A percentile compares a stretch with the other conserved stretches of the same genome.
Evolutionary conservation across 2,797 vertebrate genomes (phyloP).

Genomic region (Gephyroberyx darwinii): DNA sequence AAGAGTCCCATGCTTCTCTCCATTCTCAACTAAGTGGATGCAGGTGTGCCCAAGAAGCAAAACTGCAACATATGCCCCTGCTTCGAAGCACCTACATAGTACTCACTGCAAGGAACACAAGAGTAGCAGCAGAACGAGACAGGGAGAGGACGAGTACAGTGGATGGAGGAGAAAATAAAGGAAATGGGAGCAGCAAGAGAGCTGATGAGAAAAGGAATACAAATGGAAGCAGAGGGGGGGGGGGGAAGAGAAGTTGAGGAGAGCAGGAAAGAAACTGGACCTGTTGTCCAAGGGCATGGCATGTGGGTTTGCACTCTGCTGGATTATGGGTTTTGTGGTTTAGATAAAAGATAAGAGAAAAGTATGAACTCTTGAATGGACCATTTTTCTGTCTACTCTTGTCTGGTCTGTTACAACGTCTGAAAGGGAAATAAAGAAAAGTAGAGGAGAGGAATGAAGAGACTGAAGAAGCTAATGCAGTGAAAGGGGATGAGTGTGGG

Average conservation of each 20-base stretch:
- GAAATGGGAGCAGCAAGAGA: not conserved
- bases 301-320: not conserved
- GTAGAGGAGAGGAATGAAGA: not conserved
- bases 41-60: conserved; percentile 26
- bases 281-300: not conserved
- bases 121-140: conserved; percentile 10
- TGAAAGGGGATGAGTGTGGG: not conserved
- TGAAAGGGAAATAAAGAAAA: not conserved
- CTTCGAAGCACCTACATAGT: not conserved
- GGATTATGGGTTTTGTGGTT: too few species aligned
- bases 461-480: not conserved
- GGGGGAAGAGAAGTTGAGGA: too few species aligned
- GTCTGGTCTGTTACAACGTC: not conserved
- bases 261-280: not conserved
- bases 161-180: not conserved
- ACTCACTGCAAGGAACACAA: conserved; percentile 4
- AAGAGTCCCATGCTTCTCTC: conserved; percentile 25
- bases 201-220: not conserved
- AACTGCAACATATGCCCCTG: not conserved
- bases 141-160: not conserved
- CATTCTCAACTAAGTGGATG: conserved; percentile 23
- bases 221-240: not conserved
- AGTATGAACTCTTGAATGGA: conserved; percentile 6
- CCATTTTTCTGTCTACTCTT: not conserved
- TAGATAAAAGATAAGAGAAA: not conserved